Evolutionary conservation across 2,113 vertebrate species (phyloP), one percentile per base, ranked within the genome.

Genomic region (Pao palembangensis): DNA sequence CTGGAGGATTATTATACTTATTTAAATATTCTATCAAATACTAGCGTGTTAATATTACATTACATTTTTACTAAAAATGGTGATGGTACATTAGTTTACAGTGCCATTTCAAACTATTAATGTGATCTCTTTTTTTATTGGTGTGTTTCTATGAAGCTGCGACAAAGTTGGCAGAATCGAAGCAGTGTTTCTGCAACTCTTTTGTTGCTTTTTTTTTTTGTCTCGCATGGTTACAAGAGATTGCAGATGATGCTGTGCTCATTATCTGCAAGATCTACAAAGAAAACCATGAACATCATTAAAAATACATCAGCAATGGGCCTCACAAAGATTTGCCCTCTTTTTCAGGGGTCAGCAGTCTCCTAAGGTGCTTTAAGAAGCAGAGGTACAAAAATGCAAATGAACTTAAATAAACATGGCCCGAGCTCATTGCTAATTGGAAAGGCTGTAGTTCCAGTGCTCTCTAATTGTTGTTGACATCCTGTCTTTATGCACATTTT

Each of bases 241-340:
- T 34, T 38, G 34, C 34, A 38, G 34, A 38, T 38, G 1, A 12
- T 38, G 11, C 8, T 38, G 34, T 38, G 57, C 71, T 80, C 58
- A 69, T 75, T 79, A 79, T 68, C 72, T 58, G 60, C 54, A 75
- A 73, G 41, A 14, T 17, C 31, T 46, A n/a, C 61, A 47, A 31
- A 38, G 10, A 49, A 61, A 71, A 66, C 67, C 15, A 60, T 48
- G 43, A 74, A 81, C 48, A 67, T 79, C 52, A 81, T 80, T 72
- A 82, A 77, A 74, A 75, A 69, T 52, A 57, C 49, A 75, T 69
- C 20, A 25, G 20, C 31, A 17, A 31, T 42, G 20, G 50, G 15
- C 53, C 17, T 51, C 20, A 74, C 18, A 69, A 72, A 71, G 66
- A 31, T 15, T 21, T 61, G 21, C 17, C 43, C 13, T n/a, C 12